Percentiles rank a stretch among this genome's conserved stretches.
These are phyloP conservation scores for Calyptommatus sinebrachiatus DNA, from an alignment of 2,113 vertebrate species.

Conservation along the genomic window DNA sequence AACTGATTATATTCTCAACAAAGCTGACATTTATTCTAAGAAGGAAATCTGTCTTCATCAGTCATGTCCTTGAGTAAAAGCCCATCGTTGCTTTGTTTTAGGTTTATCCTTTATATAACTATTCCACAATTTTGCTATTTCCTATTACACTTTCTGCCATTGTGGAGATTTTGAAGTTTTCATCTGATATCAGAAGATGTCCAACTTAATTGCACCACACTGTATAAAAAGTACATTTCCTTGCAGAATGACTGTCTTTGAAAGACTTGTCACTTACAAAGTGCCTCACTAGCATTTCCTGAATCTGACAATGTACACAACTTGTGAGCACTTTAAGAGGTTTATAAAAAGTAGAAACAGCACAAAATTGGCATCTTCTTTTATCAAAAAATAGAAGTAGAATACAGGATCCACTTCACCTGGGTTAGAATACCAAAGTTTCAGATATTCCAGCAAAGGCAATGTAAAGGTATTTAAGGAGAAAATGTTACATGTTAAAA, in stretches of 20 bases:
- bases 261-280: slow-evolving; percentile 63
- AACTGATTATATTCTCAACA: too few species aligned
- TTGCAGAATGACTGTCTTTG: slow-evolving; percentile 57
- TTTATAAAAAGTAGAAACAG: slow-evolving; percentile 34
- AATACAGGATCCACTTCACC: neutral
- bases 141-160: neutral
- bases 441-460: neutral
- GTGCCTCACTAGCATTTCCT: slow-evolving; percentile 61
- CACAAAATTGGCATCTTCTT: slow-evolving; percentile 25
- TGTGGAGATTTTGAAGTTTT: slow-evolving; percentile 46
- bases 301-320: slow-evolving; percentile 54
- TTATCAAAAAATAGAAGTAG: slow-evolving; percentile 25
- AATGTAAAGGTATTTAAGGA: neutral
- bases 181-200: slow-evolving; percentile 50
- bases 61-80: neutral
- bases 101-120: neutral
- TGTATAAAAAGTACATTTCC: slow-evolving; percentile 59
- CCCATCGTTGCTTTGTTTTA: neutral
- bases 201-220: slow-evolving; percentile 62
- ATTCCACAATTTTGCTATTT: neutral
- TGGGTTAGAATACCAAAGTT: neutral
- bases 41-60: too few species aligned
- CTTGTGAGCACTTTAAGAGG: slow-evolving; percentile 33
- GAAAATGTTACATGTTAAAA: too few species aligned
- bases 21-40: too few species aligned